These are phyloP conservation scores for Hololepta plana DNA, from an alignment of 2,888 invertebrate species.

Conservation along the genomic window DNA sequence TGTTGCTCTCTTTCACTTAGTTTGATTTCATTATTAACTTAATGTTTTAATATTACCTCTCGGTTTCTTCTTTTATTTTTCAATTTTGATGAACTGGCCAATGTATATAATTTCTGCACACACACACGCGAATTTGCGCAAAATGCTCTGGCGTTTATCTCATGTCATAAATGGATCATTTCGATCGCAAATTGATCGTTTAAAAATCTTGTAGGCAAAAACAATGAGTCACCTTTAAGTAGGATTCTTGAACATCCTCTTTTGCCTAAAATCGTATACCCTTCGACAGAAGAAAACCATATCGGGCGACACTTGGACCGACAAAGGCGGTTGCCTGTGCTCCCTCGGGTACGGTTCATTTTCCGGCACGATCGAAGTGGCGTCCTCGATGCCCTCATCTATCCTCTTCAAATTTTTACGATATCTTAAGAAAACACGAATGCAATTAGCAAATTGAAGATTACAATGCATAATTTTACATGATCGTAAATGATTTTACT, in stretches of 20 bases:
- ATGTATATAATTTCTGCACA: no score
- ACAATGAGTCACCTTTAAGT: no score
- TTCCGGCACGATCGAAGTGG: constrained; percentile 57
- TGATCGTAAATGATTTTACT: constrained; percentile 12
- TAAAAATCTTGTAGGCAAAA: no score
- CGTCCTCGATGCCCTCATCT: constrained; percentile 55
- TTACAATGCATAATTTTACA: constrained; percentile 3
- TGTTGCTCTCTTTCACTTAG: no score
- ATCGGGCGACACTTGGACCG: constrained; percentile 50
- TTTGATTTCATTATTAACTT: no score
- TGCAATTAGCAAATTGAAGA: constrained; percentile 7
- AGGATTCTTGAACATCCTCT: constrained; percentile 39
- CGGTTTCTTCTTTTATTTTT: no score
- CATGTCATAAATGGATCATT: no score
- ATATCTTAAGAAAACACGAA: constrained; percentile 49
- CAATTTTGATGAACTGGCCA: no score
- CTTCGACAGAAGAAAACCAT: constrained; percentile 88
- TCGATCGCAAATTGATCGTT: no score
- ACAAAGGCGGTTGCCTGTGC: constrained; percentile 42
- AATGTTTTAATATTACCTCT: no score
- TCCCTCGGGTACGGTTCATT: constrained; percentile 40
- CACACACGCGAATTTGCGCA: no score
- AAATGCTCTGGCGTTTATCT: no score
- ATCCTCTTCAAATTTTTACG: constrained; percentile 62
- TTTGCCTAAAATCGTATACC: constrained; percentile 88